phyloP scores from a whole-genome alignment of 2,797 vertebrate species.

The Merluccius polli region DNA sequence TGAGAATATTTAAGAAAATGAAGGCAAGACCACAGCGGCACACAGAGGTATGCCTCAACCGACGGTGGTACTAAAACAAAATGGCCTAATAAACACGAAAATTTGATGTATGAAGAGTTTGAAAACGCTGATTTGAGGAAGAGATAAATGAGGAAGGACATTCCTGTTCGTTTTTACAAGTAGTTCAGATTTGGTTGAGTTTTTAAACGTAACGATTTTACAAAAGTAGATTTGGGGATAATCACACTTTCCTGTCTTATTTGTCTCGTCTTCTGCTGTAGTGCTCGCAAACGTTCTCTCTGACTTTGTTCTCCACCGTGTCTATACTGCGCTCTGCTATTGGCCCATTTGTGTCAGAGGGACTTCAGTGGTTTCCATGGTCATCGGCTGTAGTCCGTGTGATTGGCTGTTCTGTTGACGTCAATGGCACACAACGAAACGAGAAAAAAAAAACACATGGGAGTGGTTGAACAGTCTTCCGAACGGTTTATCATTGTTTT shows the following conservation, averaged over 20 bases:
- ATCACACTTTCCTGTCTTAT: background rate
- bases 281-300: background rate
- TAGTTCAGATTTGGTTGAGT: background rate
- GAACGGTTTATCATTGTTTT: background rate
- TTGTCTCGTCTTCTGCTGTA: background rate
- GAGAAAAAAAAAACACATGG: background rate
- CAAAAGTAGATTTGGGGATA: background rate
- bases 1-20: constrained; percentile 1
- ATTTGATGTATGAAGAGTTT: background rate
- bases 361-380: background rate
- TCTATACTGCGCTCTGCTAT: background rate
- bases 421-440: background rate
- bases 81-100: background rate
- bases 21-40: background rate
- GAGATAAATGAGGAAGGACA: background rate
- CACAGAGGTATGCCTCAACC: background rate
- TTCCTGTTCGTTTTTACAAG: background rate
- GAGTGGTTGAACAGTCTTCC: background rate
- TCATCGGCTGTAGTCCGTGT: background rate
- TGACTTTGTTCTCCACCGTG: background rate
- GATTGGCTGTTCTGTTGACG: background rate
- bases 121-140: background rate
- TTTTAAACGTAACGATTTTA: background rate
- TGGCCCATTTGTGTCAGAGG: background rate
- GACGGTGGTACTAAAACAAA: background rate